phyloP scores from a whole-genome alignment of 2,113 vertebrate genomes.

The Oxyura jamaicensis region DNA sequence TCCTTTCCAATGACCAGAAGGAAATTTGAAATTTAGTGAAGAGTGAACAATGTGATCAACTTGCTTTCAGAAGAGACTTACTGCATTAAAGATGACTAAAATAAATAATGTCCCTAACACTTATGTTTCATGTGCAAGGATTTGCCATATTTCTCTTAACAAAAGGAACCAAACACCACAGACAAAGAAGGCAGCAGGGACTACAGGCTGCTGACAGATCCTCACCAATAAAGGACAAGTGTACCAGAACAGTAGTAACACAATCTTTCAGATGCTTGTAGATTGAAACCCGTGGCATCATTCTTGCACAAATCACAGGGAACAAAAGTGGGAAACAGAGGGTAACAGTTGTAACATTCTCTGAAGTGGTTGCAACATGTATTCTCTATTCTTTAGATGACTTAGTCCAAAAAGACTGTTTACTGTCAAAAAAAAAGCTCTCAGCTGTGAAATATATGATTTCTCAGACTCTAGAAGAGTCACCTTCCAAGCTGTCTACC shows the following conservation, averaged over 20 bases:
- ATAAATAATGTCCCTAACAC: neutral
- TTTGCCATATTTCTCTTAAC: neutral
- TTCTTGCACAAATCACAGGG: neutral
- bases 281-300: neutral
- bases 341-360: neutral
- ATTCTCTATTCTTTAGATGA: neutral
- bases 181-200: neutral
- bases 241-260: neutral
- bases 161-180: neutral
- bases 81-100: neutral
- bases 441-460: neutral
- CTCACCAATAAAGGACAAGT: neutral
- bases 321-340: neutral
- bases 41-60: neutral
- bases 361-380: neutral
- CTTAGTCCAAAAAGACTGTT: neutral
- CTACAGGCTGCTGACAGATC: neutral
- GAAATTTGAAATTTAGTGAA: neutral
- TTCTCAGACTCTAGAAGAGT: neutral
- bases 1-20: neutral
- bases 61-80: neutral
- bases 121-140: neutral
- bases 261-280: neutral
- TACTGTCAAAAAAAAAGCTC: neutral
- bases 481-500: neutral